These are phyloP conservation scores for Ceyx cyanopectus DNA, from an alignment of 2,113 vertebrate species.

Conservation along the genomic window DNA sequence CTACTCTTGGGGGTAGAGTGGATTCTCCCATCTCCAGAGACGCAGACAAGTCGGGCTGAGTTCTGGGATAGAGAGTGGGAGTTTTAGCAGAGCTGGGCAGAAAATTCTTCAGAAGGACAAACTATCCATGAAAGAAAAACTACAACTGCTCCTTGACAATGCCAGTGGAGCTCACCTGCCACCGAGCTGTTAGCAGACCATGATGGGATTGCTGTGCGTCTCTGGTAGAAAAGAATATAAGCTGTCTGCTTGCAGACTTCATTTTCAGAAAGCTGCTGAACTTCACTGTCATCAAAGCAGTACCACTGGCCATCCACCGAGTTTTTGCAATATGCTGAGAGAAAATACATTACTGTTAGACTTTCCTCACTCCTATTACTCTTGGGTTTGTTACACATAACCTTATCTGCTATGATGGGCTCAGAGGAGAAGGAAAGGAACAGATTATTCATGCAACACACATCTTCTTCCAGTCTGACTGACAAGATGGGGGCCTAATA, in stretches of 20 bases:
- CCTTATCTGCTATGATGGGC: not conserved
- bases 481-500: not conserved
- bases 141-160: not conserved
- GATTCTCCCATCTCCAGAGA: not conserved
- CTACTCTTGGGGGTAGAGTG: fast-evolving
- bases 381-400: not conserved
- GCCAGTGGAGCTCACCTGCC: conserved; percentile 80
- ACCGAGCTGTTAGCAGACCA: conserved; percentile 99
- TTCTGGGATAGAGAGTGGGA: not conserved
- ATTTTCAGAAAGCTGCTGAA: conserved; percentile 89
- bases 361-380: not conserved
- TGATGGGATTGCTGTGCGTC: conserved; percentile 91
- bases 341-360: not conserved
- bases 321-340: conserved; percentile 95
- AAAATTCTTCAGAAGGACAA: not conserved
- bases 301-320: conserved; percentile 98
- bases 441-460: not conserved
- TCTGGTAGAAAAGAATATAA: conserved; percentile 97
- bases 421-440: not conserved
- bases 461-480: not conserved
- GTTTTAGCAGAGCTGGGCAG: not conserved
- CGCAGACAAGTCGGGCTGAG: fast-evolving
- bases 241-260: conserved; percentile 94
- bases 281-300: conserved; percentile 98
- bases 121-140: not conserved